A percentile compares a stretch with the other conserved stretches of the same genome.
These are phyloP conservation scores for Antheraea mylitta DNA, from an alignment of 1,140 invertebrate species.

Conservation along the genomic window DNA sequence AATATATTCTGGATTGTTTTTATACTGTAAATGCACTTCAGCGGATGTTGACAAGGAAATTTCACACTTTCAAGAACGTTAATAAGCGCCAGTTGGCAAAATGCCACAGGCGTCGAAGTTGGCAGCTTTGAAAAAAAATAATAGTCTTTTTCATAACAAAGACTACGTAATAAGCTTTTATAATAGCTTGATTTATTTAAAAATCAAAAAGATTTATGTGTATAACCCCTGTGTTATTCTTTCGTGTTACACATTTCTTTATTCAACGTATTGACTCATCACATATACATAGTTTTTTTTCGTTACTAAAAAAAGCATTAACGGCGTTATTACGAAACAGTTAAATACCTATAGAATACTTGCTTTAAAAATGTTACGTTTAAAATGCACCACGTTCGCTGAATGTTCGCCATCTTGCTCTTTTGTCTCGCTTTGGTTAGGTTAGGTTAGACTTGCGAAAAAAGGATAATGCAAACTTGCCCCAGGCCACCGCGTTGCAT, in stretches of 20 bases:
- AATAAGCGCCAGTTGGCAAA: conserved; percentile 22
- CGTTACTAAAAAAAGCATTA: too few relatives aligned
- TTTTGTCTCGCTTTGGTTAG: too few relatives aligned
- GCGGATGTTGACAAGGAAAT: conserved; percentile 3
- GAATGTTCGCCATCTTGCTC: too few relatives aligned
- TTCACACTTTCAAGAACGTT: conserved; percentile 22
- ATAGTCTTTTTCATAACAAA: conserved; percentile 22
- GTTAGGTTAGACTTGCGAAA: too few relatives aligned
- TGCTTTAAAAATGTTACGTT: too few relatives aligned
- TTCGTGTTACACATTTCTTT: conserved; percentile 6
- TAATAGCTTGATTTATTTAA: conserved; percentile 16
- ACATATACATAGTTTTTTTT: background rate
- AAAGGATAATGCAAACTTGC: too few relatives aligned
- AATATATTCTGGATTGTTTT: too few relatives aligned
- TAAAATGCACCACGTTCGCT: too few relatives aligned
- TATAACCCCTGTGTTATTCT: background rate
- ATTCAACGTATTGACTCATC: conserved; percentile 3
- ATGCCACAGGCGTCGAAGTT: conserved; percentile 15
- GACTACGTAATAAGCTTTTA: conserved; percentile 17
- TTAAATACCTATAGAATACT: too few relatives aligned
- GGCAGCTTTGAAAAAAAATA: conserved; percentile 20
- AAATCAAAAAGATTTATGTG: conserved; percentile 10
- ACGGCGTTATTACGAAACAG: too few relatives aligned
- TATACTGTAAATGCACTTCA: background rate
- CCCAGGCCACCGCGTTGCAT: too few relatives aligned